Evolutionary conservation across 64 coral and sea anemone species (phyloP), one percentile per base, ranked within the genome.

Genomic region (Stichodactyla mertensii): DNA sequence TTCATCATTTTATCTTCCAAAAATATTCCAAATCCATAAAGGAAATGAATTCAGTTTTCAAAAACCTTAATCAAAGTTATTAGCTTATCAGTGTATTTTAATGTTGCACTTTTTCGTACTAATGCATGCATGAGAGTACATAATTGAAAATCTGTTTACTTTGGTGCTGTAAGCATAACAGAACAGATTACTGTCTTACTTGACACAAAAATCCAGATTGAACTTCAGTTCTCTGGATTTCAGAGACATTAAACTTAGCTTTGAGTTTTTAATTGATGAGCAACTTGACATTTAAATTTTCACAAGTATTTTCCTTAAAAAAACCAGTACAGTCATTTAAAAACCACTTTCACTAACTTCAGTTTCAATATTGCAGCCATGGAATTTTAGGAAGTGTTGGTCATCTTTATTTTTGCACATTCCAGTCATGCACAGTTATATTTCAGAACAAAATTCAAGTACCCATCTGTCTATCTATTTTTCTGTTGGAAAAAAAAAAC

Each of bases 81-180:
- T 28, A 31, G 24, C 69, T 74, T 12, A 74, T 74, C 24, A 74
- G 4, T 22, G 64, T 20, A 20, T 69, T 69, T 9, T 69, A 7
- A 69, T 69, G 64, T 22, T 4, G 64, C 19, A 69, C n/a, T 26
- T 69, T 69, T 45, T 45, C 36, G 6, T 58, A 66, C 62, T 66
- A 20, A 19, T 18, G 62, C 62, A 66, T 6, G 62, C 14, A 18
- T 66, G 19, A 66, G 62, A 66, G 14, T 20, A 19, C 19, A 66
- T 66, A 66, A 74, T 74, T 36, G 69, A 74, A 74, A 74, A 74
- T 36, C 69, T 74, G 12, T 74, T 74, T 74, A 74, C 69, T 20
- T 69, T 69, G 64, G n/a, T 18, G 16, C 64, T n/a, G 8, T 67
- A 67, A 67, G 5, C 64, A 22, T 69, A 7, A 22, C 64, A 74